These are phyloP conservation scores for Caranx ignobilis DNA, from an alignment of 2,113 vertebrate genomes.

Conservation along the genomic window DNA sequence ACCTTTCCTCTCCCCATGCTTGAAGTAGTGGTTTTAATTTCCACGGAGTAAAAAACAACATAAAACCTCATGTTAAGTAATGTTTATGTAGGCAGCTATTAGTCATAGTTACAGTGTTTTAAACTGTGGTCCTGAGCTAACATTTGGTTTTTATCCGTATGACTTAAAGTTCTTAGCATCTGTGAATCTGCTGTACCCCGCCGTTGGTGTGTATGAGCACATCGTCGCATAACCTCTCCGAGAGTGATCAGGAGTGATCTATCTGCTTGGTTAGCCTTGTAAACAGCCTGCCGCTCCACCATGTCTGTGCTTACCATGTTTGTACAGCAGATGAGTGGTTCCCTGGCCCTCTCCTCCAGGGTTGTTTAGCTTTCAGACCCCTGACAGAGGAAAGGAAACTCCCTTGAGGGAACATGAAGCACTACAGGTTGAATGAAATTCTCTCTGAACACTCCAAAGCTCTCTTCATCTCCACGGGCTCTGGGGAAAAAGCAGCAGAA, in stretches of 20 bases:
- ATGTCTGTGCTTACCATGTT: conserved; percentile 68
- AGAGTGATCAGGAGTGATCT: conserved; percentile 50
- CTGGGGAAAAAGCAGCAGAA: conserved; percentile 57
- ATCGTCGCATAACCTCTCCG: neutral
- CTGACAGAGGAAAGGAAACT: conserved; percentile 64
- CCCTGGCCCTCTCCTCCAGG: conserved; percentile 59
- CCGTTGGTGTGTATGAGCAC: neutral
- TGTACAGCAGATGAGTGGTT: conserved; percentile 72
- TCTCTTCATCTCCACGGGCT: conserved; percentile 72
- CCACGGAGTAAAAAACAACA: neutral
- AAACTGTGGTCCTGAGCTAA: neutral
- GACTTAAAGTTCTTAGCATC: neutral
- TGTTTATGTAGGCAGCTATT: conserved; percentile 9
- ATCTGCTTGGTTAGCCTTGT: conserved; percentile 54
- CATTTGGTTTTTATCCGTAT: conserved; percentile 22
- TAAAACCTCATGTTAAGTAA: conserved; percentile 3
- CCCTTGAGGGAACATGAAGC: conserved; percentile 67
- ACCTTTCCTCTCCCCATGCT: neutral
- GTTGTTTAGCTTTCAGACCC: conserved; percentile 76
- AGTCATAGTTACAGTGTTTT: conserved; percentile 29
- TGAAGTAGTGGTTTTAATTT: conserved; percentile 18
- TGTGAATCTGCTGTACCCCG: neutral
- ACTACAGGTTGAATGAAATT: conserved; percentile 78
- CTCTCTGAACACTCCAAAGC: conserved; percentile 75
- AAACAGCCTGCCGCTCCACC: conserved; percentile 63